Percentiles rank a stretch among this genome's conserved stretches.
Evolutionary conservation across 2,888 invertebrate species (phyloP).

Genomic region (Thalpophila matura): DNA sequence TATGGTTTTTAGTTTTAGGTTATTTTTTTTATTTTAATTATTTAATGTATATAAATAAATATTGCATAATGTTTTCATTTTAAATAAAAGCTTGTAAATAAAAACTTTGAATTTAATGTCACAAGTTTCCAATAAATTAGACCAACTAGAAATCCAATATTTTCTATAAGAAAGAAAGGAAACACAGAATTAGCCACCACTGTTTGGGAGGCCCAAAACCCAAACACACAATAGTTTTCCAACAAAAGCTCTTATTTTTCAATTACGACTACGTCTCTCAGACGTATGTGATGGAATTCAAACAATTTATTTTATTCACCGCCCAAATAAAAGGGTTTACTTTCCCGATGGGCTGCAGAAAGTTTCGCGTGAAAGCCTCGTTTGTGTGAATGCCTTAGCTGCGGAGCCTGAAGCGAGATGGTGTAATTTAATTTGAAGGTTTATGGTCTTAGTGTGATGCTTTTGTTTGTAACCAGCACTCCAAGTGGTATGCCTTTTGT

Average conservation of each 20-base stretch:
- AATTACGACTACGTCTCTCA: slow-evolving; percentile 70
- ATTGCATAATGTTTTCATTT: too few relatives aligned
- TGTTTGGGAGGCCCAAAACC: slow-evolving; percentile 8
- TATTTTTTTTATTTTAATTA: too few relatives aligned
- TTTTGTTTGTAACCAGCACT: slow-evolving; percentile 44
- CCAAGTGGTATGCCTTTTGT: slow-evolving; percentile 15
- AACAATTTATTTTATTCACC: slow-evolving; percentile 78
- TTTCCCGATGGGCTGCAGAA: slow-evolving; percentile 62
- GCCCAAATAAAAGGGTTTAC: slow-evolving; percentile 72
- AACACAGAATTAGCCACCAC: slow-evolving; percentile 3
- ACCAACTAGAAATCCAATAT: not conserved
- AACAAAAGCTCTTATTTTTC: slow-evolving; percentile 71
- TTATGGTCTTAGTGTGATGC: slow-evolving; percentile 50
- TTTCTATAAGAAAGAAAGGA: not conserved
- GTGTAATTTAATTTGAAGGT: slow-evolving; percentile 65
- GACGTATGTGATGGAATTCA: slow-evolving; percentile 70
- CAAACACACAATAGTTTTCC: slow-evolving; percentile 17
- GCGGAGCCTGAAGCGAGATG: slow-evolving; percentile 53
- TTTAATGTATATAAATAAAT: too few relatives aligned
- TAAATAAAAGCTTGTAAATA: too few relatives aligned
- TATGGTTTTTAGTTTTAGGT: too few relatives aligned
- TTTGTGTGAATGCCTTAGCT: slow-evolving; percentile 69
- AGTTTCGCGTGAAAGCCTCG: slow-evolving; percentile 65
- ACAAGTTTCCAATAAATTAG: too few relatives aligned
- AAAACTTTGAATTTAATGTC: too few relatives aligned